These are phyloP conservation scores for Gymnocheta viridis DNA, from an alignment of 2,888 invertebrate species.

Conservation along the genomic window DNA sequence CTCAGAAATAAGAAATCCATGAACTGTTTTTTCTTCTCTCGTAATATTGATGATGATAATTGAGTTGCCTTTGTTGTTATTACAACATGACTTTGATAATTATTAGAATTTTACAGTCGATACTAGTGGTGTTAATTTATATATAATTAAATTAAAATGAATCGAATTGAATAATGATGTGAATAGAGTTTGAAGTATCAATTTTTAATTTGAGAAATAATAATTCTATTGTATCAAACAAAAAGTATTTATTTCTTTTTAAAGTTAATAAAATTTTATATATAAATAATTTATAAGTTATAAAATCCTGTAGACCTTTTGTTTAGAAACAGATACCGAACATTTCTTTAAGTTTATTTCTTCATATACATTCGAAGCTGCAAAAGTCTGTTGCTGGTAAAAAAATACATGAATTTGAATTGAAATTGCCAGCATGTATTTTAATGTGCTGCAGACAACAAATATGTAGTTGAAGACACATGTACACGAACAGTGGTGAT, in stretches of 20 bases:
- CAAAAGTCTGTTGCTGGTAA: neutral
- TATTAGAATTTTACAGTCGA: neutral
- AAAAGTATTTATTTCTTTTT: too few species aligned
- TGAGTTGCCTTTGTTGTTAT: neutral
- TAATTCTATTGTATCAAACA: too few species aligned
- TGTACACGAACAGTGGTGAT: neutral
- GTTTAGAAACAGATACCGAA: too few species aligned
- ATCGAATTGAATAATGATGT: too few species aligned
- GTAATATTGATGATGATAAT: conserved; percentile 8
- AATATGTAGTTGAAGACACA: too few species aligned
- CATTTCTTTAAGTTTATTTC: too few species aligned
- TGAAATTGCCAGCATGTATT: neutral
- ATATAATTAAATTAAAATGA: neutral
- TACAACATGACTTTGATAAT: conserved; percentile 13
- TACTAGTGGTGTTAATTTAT: neutral
- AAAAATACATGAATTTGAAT: neutral
- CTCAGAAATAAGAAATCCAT: neutral
- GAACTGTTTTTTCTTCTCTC: neutral
- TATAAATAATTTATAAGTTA: too few species aligned
- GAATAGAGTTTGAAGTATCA: neutral
- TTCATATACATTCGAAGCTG: neutral
- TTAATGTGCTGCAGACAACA: too few species aligned
- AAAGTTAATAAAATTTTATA: neutral
- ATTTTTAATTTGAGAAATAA: too few species aligned
- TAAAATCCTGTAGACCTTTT: too few species aligned